These are phyloP conservation scores for Drosophila mojavensis DNA, from an alignment of 1,140 invertebrate genomes.

Conservation along the genomic window DNA sequence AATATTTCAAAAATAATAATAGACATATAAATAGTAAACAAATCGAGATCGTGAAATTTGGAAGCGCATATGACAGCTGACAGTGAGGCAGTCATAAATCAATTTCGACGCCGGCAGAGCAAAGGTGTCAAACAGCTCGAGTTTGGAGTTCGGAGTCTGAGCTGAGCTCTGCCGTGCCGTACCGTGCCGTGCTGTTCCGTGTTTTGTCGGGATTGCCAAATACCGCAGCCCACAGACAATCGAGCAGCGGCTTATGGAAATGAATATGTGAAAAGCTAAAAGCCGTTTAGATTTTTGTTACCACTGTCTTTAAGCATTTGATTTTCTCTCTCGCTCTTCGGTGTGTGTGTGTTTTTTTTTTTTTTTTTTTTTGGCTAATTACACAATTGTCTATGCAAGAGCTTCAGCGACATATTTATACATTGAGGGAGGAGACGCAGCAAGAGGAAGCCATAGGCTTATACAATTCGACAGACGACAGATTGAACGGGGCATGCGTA, in stretches of 20 bases:
- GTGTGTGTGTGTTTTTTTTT: conserved; percentile 4
- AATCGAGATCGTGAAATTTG: conserved; percentile 35
- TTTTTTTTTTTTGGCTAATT: conserved; percentile 59
- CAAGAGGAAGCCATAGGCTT: conserved; percentile 41
- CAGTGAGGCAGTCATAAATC: conserved; percentile 57
- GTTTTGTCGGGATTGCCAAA: conserved; percentile 48
- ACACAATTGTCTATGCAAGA: conserved; percentile 73
- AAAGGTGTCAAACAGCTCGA: conserved; percentile 49
- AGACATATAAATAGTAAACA: conserved; percentile 3
- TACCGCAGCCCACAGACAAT: conserved; percentile 37
- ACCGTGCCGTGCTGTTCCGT: neutral
- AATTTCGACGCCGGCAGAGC: conserved; percentile 43
- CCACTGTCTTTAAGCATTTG: conserved; percentile 20
- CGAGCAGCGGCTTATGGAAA: conserved; percentile 43
- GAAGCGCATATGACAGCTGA: conserved; percentile 43
- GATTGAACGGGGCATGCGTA: conserved; percentile 64
- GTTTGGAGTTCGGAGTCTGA: conserved; percentile 12
- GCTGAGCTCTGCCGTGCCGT: neutral
- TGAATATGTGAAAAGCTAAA: conserved; percentile 47
- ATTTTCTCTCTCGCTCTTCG: conserved; percentile 2
- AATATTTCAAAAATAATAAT: neutral
- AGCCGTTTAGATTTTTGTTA: conserved; percentile 62
- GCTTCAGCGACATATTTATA: conserved; percentile 57
- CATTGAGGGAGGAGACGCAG: conserved; percentile 21
- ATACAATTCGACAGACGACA: conserved; percentile 50